A percentile compares a stretch with the other conserved stretches of the same genome.
Evolutionary conservation across 2,888 invertebrate genomes (phyloP).

Genomic region (Alloplasta piceator): DNA sequence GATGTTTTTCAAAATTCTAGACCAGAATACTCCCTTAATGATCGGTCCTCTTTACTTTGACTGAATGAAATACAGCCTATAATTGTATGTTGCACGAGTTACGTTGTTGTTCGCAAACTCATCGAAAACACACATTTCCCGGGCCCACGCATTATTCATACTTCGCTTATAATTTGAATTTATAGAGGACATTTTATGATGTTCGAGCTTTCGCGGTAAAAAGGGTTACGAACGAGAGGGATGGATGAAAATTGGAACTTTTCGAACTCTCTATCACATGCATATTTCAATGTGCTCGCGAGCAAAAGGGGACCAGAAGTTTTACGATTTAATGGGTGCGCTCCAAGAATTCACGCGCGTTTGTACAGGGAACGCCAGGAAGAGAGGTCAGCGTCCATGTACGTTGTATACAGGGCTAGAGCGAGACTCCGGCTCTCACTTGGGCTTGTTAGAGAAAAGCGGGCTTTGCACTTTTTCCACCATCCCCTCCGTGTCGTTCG

Average conservation of each 20-base stretch:
- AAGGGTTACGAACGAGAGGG: conserved; percentile 22
- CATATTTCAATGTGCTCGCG: conserved; percentile 56
- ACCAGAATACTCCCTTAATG: no score
- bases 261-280: conserved; percentile 50
- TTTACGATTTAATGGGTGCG: conserved; percentile 54
- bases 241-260: conserved; percentile 35
- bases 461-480: not conserved
- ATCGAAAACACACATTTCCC: conserved; percentile 19
- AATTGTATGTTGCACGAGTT: no score
- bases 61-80: no score
- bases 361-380: not conserved
- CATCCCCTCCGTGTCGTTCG: not conserved
- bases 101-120: conserved; percentile 11
- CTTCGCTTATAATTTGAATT: conserved; percentile 7
- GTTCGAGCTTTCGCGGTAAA: conserved; percentile 30
- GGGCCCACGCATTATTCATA: conserved; percentile 25
- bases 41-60: no score
- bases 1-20: no score
- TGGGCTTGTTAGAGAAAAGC: conserved; percentile 28
- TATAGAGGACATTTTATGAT: conserved; percentile 11
- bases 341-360: conserved; percentile 30
- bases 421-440: not conserved
- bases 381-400: not conserved
- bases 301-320: conserved; percentile 9
- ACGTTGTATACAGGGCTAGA: conserved; percentile 14